These are phyloP conservation scores for Phymastichus coffea DNA, from an alignment of 1,140 invertebrate species.

Conservation along the genomic window DNA sequence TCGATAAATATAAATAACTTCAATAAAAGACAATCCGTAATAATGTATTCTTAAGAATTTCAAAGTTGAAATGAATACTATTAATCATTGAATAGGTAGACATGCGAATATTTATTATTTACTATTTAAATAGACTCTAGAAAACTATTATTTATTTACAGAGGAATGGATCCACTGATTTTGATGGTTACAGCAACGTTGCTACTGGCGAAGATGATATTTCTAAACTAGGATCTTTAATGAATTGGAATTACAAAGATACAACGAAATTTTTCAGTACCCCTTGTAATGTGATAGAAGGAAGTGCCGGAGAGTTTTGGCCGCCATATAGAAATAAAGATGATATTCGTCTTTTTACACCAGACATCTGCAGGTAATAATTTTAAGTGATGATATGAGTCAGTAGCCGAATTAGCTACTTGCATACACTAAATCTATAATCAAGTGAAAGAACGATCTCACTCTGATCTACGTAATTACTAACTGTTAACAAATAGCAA, in stretches of 20 bases:
- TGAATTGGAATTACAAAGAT: constrained; percentile 68
- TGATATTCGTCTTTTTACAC: constrained; percentile 63
- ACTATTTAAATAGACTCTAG: not conserved
- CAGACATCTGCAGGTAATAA: constrained; percentile 67
- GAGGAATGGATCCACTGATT: constrained; percentile 72
- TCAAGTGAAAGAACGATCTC: no score
- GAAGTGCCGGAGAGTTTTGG: constrained; percentile 77
- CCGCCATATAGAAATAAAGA: constrained; percentile 62
- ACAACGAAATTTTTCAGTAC: constrained; percentile 62
- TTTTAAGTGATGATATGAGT: not conserved
- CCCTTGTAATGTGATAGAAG: constrained; percentile 61
- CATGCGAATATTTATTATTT: constrained; percentile 17
- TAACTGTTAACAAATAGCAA: not conserved
- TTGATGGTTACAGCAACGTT: constrained; percentile 74
- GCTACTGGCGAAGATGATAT: constrained; percentile 65
- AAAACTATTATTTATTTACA: constrained; percentile 44
- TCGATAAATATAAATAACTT: constrained; percentile 45
- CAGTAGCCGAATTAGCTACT: no score
- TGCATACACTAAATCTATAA: no score
- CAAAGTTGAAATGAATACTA: no score
- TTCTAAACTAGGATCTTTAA: constrained; percentile 63
- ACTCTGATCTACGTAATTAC: no score
- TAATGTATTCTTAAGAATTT: constrained; percentile 34
- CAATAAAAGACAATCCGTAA: constrained; percentile 42
- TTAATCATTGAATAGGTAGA: no score